Percentiles rank a stretch among this genome's conserved stretches.
Evolutionary conservation across 2,888 invertebrate species (phyloP).

Genomic region (Melanostoma scalare): DNA sequence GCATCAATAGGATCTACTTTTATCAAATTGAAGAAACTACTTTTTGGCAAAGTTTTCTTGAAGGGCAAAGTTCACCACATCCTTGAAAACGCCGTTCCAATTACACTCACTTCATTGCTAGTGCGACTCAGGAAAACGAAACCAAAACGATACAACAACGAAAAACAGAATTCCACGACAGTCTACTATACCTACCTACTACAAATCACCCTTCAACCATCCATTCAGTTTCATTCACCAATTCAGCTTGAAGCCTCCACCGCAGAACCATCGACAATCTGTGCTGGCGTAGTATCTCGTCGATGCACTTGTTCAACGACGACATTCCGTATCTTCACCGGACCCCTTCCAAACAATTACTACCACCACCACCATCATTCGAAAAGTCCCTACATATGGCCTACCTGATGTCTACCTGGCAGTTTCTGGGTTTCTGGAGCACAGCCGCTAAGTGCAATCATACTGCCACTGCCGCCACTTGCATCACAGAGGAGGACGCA

Average conservation of each 20-base stretch:
- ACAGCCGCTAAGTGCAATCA: conserved; percentile 66
- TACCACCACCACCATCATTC: conserved; percentile 66
- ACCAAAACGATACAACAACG: background rate
- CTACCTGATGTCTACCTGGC: conserved; percentile 64
- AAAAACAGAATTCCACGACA: conserved; percentile 6
- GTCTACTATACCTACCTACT: background rate
- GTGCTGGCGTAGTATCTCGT: conserved; percentile 42
- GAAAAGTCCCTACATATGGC: conserved; percentile 51
- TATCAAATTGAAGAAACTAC: too few relatives aligned
- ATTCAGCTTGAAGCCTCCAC: conserved; percentile 35
- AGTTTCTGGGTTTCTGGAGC: conserved; percentile 71
- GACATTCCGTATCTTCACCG: conserved; percentile 60
- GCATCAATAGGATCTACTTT: too few relatives aligned
- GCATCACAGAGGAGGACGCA: conserved; percentile 59
- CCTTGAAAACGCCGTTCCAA: conserved; percentile 6
- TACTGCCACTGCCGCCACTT: conserved; percentile 40
- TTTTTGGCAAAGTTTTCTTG: background rate
- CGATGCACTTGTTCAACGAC: conserved; percentile 56
- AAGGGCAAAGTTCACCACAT: conserved; percentile 5
- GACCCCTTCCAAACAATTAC: conserved; percentile 16
- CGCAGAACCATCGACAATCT: conserved; percentile 47
- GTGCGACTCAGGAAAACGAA: conserved; percentile 3
- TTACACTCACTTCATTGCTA: background rate
- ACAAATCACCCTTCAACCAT: conserved; percentile 27
- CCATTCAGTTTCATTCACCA: conserved; percentile 39